A percentile compares a stretch with the other conserved stretches of the same genome.
Conservation (phyloP, 2,888 invertebrate genomes). For the Xestia ashworthii region DNA sequence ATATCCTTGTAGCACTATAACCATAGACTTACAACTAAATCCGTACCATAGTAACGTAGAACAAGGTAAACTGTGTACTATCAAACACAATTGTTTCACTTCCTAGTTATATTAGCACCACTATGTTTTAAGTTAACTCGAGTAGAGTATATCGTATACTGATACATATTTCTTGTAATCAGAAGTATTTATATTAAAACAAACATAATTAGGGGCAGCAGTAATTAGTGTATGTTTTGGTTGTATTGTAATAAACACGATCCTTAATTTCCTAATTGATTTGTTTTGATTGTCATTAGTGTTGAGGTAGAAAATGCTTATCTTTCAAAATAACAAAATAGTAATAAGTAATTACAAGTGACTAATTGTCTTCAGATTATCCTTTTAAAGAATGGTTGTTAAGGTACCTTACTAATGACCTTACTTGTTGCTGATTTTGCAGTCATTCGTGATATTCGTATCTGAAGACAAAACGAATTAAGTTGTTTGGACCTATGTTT, state of each 20-base stretch:
- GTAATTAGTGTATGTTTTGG: slow-evolving; percentile 28
- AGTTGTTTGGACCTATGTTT: no score
- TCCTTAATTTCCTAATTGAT: slow-evolving; percentile 33
- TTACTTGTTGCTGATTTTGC: neutral
- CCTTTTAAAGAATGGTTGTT: neutral
- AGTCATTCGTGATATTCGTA: neutral
- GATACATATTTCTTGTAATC: slow-evolving; percentile 34
- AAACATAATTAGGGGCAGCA: slow-evolving; percentile 29
- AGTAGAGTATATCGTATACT: slow-evolving; percentile 28
- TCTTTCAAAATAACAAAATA: neutral
- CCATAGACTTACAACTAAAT: neutral
- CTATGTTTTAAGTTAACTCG: slow-evolving; percentile 21
- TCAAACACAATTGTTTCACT: neutral
- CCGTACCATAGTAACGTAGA: neutral
- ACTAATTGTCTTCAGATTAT: slow-evolving; percentile 6
- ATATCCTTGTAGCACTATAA: neutral
- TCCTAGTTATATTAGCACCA: neutral
- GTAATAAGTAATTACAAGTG: neutral
- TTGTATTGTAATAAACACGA: neutral
- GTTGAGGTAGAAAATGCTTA: slow-evolving; percentile 1
- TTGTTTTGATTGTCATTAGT: slow-evolving; percentile 50
- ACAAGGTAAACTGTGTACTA: neutral
- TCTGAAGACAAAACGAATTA: neutral
- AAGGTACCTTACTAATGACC: neutral
- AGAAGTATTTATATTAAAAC: slow-evolving; percentile 53